Base-by-base conservation (phyloP, 2,888 invertebrate species). In the Sclerodermus sp. region DNA sequence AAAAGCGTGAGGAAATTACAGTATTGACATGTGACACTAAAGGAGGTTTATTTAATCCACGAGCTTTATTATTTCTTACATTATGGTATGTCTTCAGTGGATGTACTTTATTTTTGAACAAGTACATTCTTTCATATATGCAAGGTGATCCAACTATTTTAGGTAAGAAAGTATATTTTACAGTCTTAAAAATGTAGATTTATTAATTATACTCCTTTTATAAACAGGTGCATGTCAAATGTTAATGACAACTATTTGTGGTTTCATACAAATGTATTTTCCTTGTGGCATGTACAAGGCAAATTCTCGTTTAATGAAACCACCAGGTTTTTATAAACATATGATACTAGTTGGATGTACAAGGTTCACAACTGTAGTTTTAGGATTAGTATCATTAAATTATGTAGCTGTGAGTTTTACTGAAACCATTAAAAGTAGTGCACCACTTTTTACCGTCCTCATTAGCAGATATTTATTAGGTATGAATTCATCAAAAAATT, bases 321-420 rank as follows among this genome's bases (percentile, higher is more conserved):
- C 88, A 15, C 85, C 86, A 12, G 86, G 86, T 53, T 89, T 89
- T 79, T 87, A 86, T 76, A 82, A 83, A 47, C 88, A 88, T 67
- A 89, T 89, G 88, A 80, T 85, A 48, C 78, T 89, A 49, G 88
- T 89, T 23, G 89, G 89, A 13, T 85, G 86, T 56, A 87, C 87
- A 67, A 84, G 88, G 71, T 89, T 89, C 76, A 81, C 84, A 42
- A 89, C 89, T 5, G 88, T 90, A 45, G 84, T 89, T 50, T 77
- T 89, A 67, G 90, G 90, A 47, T 78, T 90, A 63, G 82, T 89
- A 45, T 87, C 90, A 8, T 79, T 90, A 47, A 88, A 89, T 80
- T 89, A 86, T 77, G 88, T 90, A 50, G 88, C 89, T 53, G 89
- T 90, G 48, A 89, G 89, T 75, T 90, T 90, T 74, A 89, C 89